Base-by-base conservation (phyloP, 2,797 vertebrate species). In the Hydrocynus forskahlii region DNA sequence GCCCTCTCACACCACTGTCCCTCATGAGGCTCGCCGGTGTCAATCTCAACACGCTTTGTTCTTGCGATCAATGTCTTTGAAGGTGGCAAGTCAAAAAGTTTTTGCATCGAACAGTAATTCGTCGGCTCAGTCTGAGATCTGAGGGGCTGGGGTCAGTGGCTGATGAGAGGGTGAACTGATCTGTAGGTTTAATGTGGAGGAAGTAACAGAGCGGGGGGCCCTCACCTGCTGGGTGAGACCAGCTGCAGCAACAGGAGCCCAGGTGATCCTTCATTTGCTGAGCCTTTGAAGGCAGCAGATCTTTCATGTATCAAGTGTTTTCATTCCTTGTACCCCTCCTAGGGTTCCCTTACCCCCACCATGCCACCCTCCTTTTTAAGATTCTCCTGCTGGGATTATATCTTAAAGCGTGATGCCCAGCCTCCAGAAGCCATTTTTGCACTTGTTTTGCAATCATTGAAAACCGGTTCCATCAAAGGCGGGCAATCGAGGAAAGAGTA, bases 301-400 rank as follows among this genome's bases (percentile, higher is more conserved):
- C 91, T 88, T 91, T 91, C 88, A 89, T 90, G 88, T 88, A 84
- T 88, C 81, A 88, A 92, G 90, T 91, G 87, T 76, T 19, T 80
- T 84, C 29, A 4, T 78, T 66, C 86, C 86, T 91, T 84, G 88
- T 91, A 89, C 89, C 70, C 74, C 78, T 83, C 29, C 75, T 57
- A 72, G 67, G 67, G 75, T 64, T 73, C 48, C 55, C 45, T 66
- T 60, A 14, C 5, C 9, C 76, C 63, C 60, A 72, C 74, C 72
- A 40, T 66, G 35, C 68, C 45, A 48, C 57, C 67, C 62, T 35
- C 77, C 68, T 86, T 81, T 77, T 89, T 86, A 87, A 86, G 87
- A 86, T 86, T 91, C 89, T 89, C 90, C 88, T 89, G 87, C 88
- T 80, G 81, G 85, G 89, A 85, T 88, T 87, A 84, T 89, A 84